Percentiles rank a stretch among this genome's conserved stretches.
Conservation (phyloP, 2,797 vertebrate genomes). For the Cynopterus sphinx region DNA sequence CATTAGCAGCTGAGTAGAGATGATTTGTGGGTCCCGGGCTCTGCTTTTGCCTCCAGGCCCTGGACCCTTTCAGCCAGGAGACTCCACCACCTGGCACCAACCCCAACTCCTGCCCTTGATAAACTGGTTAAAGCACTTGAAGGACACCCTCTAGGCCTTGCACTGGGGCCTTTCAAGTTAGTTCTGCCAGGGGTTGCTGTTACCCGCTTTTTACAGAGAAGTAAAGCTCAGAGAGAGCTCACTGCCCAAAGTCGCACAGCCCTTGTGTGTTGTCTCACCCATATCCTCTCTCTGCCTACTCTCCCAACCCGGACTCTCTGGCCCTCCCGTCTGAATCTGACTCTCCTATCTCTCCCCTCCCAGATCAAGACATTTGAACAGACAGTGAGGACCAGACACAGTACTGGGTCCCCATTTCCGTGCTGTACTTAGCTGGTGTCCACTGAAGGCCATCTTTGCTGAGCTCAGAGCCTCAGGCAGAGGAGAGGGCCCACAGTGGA, state of each 20-base stretch:
- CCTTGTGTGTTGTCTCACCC: no score
- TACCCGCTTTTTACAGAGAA: not conserved
- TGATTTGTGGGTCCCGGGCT: not conserved
- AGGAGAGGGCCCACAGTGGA: not conserved
- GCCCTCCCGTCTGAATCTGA: not conserved
- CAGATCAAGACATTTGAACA: not conserved
- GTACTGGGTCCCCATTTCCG: not conserved
- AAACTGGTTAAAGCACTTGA: not conserved
- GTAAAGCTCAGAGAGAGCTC: not conserved
- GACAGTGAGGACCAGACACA: not conserved
- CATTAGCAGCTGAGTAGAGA: not conserved
- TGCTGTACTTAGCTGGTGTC: not conserved
- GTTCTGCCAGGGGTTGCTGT: not conserved
- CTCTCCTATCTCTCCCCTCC: not conserved
- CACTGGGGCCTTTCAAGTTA: not conserved
- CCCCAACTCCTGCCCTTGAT: not conserved
- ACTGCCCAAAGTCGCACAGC: not conserved
- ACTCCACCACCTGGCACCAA: not conserved
- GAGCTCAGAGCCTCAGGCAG: not conserved
- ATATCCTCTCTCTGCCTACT: not conserved
- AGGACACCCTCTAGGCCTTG: rapidly evolving
- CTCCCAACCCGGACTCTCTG: rapidly evolving
- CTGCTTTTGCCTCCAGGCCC: not conserved
- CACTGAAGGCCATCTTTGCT: not conserved
- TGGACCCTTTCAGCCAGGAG: not conserved